Percentiles rank a stretch among this genome's conserved stretches.
Conservation (phyloP, 2,888 invertebrate genomes). For the Mesorhabditis spiculigera region DNA sequence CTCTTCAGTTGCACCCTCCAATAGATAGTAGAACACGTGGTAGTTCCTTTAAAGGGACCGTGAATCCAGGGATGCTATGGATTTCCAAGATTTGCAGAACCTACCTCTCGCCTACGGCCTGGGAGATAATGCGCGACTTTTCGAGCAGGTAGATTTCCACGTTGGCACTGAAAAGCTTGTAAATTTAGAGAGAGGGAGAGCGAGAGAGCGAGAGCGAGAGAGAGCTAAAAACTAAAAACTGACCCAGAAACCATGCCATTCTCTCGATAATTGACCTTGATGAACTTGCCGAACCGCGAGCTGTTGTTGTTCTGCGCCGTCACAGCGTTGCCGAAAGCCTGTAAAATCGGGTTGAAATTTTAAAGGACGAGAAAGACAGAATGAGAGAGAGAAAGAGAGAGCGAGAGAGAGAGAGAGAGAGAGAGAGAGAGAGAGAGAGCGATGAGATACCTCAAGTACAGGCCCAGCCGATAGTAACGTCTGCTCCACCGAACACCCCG, state of each 20-base stretch:
- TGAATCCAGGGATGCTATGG: neutral
- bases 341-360: slow-evolving; percentile 42
- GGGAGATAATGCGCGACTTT: slow-evolving; percentile 88
- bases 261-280: slow-evolving; percentile 93
- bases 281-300: slow-evolving; percentile 93
- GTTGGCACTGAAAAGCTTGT: slow-evolving; percentile 71
- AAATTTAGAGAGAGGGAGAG: too few species aligned
- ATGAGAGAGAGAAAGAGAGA: too few species aligned
- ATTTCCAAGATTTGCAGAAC: slow-evolving; percentile 8
- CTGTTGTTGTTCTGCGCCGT: slow-evolving; percentile 96
- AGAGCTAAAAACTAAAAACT: slow-evolving; percentile 34
- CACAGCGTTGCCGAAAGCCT: slow-evolving; percentile 96
- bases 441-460: slow-evolving; percentile 73
- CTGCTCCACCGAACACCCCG: slow-evolving; percentile 92
- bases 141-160: slow-evolving; percentile 93
- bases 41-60: slow-evolving; percentile 71
- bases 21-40: slow-evolving; percentile 91
- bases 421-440: neutral
- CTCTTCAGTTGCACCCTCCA: slow-evolving; percentile 81
- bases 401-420: too few species aligned
- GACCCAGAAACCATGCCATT: slow-evolving; percentile 96
- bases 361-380: neutral
- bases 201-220: neutral
- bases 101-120: slow-evolving; percentile 79
- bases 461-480: slow-evolving; percentile 92